phyloP scores from a whole-genome alignment of 2,888 invertebrate genomes.

The Agonopterix arenella region DNA sequence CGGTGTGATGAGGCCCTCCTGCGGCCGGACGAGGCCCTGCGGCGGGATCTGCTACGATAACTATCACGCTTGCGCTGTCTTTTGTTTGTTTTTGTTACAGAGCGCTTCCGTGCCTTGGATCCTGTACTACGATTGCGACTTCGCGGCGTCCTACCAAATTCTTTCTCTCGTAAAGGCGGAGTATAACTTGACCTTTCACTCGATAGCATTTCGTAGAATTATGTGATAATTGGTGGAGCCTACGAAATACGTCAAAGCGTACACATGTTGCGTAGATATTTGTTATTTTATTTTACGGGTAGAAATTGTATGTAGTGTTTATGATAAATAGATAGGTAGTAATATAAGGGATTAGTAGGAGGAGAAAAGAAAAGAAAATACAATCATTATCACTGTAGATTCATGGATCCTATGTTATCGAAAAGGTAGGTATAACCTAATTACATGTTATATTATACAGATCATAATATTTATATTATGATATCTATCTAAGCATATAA shows the following conservation, averaged over 20 bases:
- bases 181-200: background rate
- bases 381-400: background rate
- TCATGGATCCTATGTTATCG: no score
- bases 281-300: background rate
- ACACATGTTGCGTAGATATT: background rate
- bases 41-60: background rate
- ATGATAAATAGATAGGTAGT: background rate
- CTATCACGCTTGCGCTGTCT: background rate
- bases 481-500: no score
- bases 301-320: background rate
- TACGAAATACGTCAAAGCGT: no score
- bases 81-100: background rate
- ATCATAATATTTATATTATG: no score
- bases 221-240: no score
- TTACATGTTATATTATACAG: no score
- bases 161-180: background rate
- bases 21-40: background rate
- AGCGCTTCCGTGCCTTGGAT: background rate
- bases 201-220: no score
- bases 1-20: background rate
- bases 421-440: no score
- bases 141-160: background rate
- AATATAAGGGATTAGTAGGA: background rate
- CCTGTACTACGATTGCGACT: background rate
- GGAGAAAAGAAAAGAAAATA: background rate